These are phyloP conservation scores for Megaptera novaeangliae DNA, from an alignment of 2,113 vertebrate genomes.

Conservation along the genomic window DNA sequence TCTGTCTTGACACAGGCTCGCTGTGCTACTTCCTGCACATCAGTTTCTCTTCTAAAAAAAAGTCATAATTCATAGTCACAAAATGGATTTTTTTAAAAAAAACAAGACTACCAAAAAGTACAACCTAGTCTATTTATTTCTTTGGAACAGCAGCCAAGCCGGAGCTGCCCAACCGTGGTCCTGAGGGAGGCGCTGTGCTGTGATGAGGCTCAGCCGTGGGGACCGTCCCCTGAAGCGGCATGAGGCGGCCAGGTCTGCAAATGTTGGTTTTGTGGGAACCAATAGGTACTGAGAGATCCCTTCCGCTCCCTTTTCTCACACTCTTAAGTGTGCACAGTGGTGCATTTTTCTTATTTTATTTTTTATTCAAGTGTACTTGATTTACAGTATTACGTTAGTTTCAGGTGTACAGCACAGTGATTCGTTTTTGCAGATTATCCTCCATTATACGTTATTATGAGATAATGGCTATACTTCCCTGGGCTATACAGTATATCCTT, in stretches of 20 bases:
- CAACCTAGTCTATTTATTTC: not conserved
- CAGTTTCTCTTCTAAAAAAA: not conserved
- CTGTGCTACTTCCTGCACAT: not conserved
- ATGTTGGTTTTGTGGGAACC: not conserved
- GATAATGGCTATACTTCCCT: not conserved
- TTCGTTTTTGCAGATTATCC: not conserved
- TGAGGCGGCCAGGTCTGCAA: not conserved
- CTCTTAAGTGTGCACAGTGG: not conserved
- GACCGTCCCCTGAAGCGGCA: not conserved
- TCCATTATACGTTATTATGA: not conserved
- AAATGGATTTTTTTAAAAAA: not conserved
- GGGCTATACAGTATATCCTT: not conserved
- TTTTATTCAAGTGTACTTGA: not conserved
- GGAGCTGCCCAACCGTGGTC: not conserved
- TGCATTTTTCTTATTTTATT: not conserved
- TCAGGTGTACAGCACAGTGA: not conserved
- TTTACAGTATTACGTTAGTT: not conserved
- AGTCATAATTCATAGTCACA: not conserved
- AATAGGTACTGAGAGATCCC: fast-evolving
- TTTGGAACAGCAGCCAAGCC: not conserved
- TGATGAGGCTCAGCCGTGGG: not conserved
- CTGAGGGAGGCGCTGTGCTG: not conserved
- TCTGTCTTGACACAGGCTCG: not conserved
- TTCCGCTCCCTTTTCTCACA: not conserved
- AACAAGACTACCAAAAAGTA: not conserved